These are phyloP conservation scores for Neoaliturus tenellus DNA, from an alignment of 2,888 invertebrate species.

Conservation along the genomic window DNA sequence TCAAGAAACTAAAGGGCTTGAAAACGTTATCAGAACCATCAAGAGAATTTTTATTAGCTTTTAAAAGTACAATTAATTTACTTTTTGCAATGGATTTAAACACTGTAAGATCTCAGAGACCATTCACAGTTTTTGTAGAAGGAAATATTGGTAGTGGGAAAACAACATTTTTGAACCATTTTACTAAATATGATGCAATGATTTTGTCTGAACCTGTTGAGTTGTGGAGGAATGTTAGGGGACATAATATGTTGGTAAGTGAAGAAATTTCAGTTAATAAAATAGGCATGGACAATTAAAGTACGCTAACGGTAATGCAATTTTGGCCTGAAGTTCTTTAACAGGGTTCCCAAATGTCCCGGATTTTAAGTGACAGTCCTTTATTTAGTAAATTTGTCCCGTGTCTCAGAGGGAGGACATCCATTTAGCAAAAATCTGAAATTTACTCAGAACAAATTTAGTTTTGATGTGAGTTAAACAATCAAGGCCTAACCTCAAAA, in stretches of 20 bases:
- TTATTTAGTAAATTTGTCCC: too few species aligned
- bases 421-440: too few species aligned
- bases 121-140: constrained; percentile 90
- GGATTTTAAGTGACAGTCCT: too few species aligned
- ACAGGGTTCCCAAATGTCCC: too few species aligned
- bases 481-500: too few species aligned
- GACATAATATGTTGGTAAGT: constrained; percentile 83
- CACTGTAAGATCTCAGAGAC: constrained; percentile 67
- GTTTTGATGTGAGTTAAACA: too few species aligned
- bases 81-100: background rate
- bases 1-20: background rate
- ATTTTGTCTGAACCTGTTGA: constrained; percentile 84
- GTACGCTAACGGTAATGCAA: too few species aligned
- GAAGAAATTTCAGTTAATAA: too few species aligned
- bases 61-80: background rate
- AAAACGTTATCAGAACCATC: background rate
- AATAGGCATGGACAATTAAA: too few species aligned
- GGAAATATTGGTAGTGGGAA: constrained; percentile 95
- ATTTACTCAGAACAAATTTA: too few species aligned
- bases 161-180: constrained; percentile 90
- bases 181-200: constrained; percentile 82
- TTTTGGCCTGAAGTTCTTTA: too few species aligned
- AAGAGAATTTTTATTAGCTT: background rate
- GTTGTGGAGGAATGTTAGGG: constrained; percentile 87
- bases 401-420: too few species aligned